Percentiles rank a stretch among this genome's conserved stretches.
These are phyloP conservation scores for Molossus alvarezi DNA, from an alignment of 2,797 vertebrate species.

Conservation along the genomic window DNA sequence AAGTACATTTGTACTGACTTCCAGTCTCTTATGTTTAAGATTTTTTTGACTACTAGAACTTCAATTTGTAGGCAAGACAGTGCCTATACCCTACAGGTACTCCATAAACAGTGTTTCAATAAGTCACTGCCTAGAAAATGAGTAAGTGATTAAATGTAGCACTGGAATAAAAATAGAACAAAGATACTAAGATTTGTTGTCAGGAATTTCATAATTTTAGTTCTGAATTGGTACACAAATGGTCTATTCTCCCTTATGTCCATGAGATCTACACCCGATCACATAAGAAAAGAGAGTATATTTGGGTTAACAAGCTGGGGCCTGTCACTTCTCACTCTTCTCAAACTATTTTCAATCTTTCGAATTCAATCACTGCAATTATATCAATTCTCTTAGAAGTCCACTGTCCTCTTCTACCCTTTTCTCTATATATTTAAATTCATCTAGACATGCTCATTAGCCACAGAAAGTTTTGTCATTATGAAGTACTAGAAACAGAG, in stretches of 20 bases:
- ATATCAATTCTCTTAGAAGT: conserved; percentile 69
- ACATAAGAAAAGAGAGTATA: neutral
- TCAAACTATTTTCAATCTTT: conserved; percentile 62
- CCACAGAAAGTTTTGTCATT: conserved; percentile 81
- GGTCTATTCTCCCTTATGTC: neutral
- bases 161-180: neutral
- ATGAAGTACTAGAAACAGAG: conserved; percentile 80
- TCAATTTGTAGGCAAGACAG: neutral
- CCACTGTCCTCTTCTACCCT: conserved; percentile 71
- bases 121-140: neutral
- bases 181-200: neutral
- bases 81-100: neutral
- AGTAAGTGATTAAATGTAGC: neutral
- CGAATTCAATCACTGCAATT: conserved; percentile 69
- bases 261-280: neutral
- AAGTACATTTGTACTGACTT: neutral
- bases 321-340: conserved; percentile 24
- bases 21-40: neutral
- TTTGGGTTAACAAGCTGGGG: conserved; percentile 49
- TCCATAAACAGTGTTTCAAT: neutral
- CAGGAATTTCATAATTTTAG: conserved; percentile 38
- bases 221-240: neutral
- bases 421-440: conserved; percentile 77
- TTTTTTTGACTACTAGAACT: neutral
- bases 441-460: conserved; percentile 80